Evolutionary conservation across 2,113 vertebrate genomes (phyloP).

Genomic region (Dipodomys ordii): DNA sequence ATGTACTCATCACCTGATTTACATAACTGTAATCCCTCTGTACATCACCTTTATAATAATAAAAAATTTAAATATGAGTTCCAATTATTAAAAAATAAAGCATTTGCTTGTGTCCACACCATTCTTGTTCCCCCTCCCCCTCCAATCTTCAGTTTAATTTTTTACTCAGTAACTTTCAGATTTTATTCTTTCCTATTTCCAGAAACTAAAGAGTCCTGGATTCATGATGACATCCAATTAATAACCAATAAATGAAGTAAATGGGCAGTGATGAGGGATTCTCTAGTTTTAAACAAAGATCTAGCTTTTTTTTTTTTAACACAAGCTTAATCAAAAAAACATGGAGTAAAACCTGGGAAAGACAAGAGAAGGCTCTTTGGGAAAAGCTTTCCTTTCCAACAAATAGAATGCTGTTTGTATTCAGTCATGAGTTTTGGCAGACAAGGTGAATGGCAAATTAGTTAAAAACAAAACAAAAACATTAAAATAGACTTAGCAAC

Average conservation of each 20-base stretch:
- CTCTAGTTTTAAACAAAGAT: conserved; percentile 31
- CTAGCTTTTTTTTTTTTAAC: conserved; percentile 1
- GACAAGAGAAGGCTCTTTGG: background rate
- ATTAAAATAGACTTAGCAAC: background rate
- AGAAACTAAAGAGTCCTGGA: background rate
- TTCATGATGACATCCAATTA: background rate
- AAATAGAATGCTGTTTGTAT: background rate
- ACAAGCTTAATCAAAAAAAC: background rate
- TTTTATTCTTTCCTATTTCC: conserved; percentile 35
- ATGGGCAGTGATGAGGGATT: background rate
- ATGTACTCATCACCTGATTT: too few relatives aligned
- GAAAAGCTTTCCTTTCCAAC: background rate
- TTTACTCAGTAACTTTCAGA: background rate
- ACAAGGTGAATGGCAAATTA: background rate
- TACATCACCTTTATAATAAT: too few relatives aligned
- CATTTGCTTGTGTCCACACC: background rate
- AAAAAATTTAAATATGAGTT: background rate
- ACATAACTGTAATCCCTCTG: too few relatives aligned
- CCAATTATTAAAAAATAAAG: conserved; percentile 25
- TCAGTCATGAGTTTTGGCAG: background rate
- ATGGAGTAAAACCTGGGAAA: background rate
- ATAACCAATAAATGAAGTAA: background rate
- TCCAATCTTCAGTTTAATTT: background rate
- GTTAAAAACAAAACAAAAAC: background rate
- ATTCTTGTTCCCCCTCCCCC: background rate